Percentiles rank a stretch among this genome's conserved stretches.
phyloP scores from a whole-genome alignment of 1,140 invertebrate species.

The Zaprionus vittiger region DNA sequence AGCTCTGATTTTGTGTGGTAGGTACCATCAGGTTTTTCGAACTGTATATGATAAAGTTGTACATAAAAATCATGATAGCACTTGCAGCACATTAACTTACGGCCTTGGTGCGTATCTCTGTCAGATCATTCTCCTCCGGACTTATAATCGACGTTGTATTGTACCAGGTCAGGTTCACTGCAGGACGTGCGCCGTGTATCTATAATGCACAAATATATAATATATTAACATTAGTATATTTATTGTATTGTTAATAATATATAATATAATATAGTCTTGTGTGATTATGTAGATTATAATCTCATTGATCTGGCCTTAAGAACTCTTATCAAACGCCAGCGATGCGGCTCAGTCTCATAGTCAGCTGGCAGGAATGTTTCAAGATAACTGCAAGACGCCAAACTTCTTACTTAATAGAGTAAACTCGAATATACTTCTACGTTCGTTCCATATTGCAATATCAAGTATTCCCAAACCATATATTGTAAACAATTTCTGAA shows the following conservation, averaged over 20 bases:
- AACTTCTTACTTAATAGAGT: too few species aligned
- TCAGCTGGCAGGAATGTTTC: too few species aligned
- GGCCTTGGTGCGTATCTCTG: conserved; percentile 72
- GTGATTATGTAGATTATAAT: too few species aligned
- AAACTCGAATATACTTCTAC: not conserved
- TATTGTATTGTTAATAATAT: not conserved
- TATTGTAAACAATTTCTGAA: not conserved
- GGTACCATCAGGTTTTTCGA: conserved; percentile 88
- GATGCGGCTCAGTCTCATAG: too few species aligned
- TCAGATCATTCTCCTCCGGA: conserved; percentile 82
- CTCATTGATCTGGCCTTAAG: too few species aligned
- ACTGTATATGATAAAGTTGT: conserved; percentile 29
- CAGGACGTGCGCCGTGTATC: conserved; percentile 91
- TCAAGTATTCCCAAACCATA: too few species aligned
- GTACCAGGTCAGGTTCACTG: conserved; percentile 93
- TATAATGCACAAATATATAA: conserved; percentile 12
- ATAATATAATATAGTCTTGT: too few species aligned
- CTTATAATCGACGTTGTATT: conserved; percentile 89
- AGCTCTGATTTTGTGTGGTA: conserved; percentile 91
- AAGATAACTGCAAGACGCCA: too few species aligned
- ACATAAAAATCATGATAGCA: not conserved
- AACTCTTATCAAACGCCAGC: too few species aligned
- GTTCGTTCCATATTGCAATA: too few species aligned
- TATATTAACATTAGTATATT: not conserved
- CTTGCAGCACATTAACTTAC: conserved; percentile 49